A percentile compares a stretch with the other conserved stretches of the same genome.
Conservation (phyloP, 2,797 vertebrate species). For the Toxotes lorentzi region DNA sequence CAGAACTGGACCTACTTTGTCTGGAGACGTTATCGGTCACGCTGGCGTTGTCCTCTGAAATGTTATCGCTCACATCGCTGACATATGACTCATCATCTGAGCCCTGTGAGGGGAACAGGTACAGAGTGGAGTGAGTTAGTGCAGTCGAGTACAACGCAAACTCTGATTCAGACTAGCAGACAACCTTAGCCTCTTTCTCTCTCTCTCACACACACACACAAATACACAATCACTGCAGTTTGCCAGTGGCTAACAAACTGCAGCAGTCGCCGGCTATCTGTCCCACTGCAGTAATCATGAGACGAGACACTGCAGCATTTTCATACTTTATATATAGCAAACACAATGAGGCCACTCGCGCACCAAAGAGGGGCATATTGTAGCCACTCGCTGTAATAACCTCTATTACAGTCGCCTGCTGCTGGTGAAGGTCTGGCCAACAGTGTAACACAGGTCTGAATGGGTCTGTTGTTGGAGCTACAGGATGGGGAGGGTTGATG, state of each 20-base stretch:
- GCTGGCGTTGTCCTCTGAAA: conserved; percentile 99
- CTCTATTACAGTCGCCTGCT: conserved; percentile 30
- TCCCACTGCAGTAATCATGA: conserved; percentile 72
- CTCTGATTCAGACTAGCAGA: conserved; percentile 46
- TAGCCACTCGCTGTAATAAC: conserved; percentile 27
- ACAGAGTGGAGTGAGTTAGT: conserved; percentile 65
- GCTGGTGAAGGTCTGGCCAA: conserved; percentile 23
- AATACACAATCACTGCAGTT: conserved; percentile 57
- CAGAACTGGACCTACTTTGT: conserved; percentile 89
- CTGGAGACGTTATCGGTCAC: conserved; percentile 97
- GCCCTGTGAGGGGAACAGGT: conserved; percentile 85
- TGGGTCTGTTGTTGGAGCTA: conserved; percentile 26
- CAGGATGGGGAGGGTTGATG: conserved; percentile 50
- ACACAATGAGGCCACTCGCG: conserved; percentile 64
- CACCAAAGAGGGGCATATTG: conserved; percentile 36
- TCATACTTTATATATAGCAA: conserved; percentile 64
- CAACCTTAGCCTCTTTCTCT: conserved; percentile 1
- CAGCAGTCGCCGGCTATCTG: conserved; percentile 67
- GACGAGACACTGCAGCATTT: conserved; percentile 76
- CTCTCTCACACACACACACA: conserved; percentile 23
- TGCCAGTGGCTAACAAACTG: conserved; percentile 76
- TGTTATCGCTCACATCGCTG: conserved; percentile 99
- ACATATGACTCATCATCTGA: conserved; percentile 99
- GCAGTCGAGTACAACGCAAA: conserved; percentile 30
- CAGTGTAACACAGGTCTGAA: conserved; percentile 46